Base-by-base conservation (phyloP, 2,113 vertebrate genomes). In the Oreochromis niloticus region DNA sequence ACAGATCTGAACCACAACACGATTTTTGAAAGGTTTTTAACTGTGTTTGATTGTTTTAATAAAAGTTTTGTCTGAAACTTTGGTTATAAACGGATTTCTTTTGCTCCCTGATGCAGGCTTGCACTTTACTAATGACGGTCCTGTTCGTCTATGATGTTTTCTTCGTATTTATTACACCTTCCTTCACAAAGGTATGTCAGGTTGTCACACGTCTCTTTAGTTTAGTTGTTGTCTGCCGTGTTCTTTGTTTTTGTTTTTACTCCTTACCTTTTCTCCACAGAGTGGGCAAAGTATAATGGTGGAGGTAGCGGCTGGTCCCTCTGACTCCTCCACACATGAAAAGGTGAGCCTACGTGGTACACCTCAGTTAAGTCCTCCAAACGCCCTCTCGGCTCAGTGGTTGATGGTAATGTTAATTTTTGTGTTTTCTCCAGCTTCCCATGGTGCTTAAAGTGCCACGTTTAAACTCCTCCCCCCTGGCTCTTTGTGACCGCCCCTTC, bases 381-480 rank as follows among this genome's bases (percentile, higher is more conserved):
- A 24, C n/a, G 12, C 59, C 30, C 24, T 78, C 5, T 85, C 57
- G 19, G 43, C 43, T 50, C 27, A 55, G 46, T 2, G 12, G 16
- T 5, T 36, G 24, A 68, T 7, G 9, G 8, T 57, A 43, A 89
- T 63, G n/a, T 30, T 43, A 3, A 32, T 41, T 30, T 17, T 34
- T 91, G 63, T 89, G 36, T 90, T 41, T 66, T 22, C 54, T 48
- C 17, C 93, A 99, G 99, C 97, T 99, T 54, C 99, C 99, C 27
- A 98, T 99, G 98, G 98, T 99, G 90, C 96, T 99, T 85, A 99
- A 99, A 93, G 99, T 99, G 32, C 99, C 98, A 1, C 88, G 98
- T 50, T 95, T 99, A 88, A 99, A 98, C 92, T 95, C 95, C 52
- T 99, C 98, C 0, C 98, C 98, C 0, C 71, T 98, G 95, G 97